A percentile compares a stretch with the other conserved stretches of the same genome.
Conservation (phyloP, 2,888 invertebrate genomes). For the Thecocarcelia acutangulata region DNA sequence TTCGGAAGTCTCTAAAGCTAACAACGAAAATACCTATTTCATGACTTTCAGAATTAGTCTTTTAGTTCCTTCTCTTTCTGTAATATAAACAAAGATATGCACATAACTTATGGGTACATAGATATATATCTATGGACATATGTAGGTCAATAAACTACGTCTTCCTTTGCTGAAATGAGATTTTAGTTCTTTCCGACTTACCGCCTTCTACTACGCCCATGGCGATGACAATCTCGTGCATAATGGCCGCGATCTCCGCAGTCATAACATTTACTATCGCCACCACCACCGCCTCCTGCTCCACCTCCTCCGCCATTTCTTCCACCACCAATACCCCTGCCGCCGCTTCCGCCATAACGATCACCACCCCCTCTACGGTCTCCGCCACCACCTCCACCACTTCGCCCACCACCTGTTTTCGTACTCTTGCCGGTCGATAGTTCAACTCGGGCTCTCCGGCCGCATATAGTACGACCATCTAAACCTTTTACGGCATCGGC, state of each 20-base stretch:
- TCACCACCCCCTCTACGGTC: slow-evolving; percentile 68
- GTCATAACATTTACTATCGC: slow-evolving; percentile 88
- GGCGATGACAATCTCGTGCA: slow-evolving; percentile 84
- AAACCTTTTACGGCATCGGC: slow-evolving; percentile 91
- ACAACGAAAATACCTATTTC: no score
- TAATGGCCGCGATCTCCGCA: slow-evolving; percentile 97
- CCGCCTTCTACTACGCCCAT: slow-evolving; percentile 84
- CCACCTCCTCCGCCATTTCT: slow-evolving; percentile 79
- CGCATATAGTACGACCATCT: slow-evolving; percentile 92
- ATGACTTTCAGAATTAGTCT: no score
- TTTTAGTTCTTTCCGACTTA: slow-evolving; percentile 52
- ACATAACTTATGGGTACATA: no score
- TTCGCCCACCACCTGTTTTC: slow-evolving; percentile 79
- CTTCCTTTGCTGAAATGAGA: no score
- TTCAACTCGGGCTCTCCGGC: slow-evolving; percentile 94
- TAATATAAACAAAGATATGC: no score
- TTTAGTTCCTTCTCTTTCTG: no score
- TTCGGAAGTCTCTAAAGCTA: no score
- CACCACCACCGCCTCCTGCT: slow-evolving; percentile 75
- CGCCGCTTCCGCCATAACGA: slow-evolving; percentile 98
- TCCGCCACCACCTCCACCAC: slow-evolving; percentile 76
- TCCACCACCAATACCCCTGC: slow-evolving; percentile 93
- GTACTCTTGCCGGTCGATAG: slow-evolving; percentile 92
- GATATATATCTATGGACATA: no score
- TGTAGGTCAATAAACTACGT: no score